Conservation (phyloP, 1,140 invertebrate species). For the Apis mellifera region DNA sequence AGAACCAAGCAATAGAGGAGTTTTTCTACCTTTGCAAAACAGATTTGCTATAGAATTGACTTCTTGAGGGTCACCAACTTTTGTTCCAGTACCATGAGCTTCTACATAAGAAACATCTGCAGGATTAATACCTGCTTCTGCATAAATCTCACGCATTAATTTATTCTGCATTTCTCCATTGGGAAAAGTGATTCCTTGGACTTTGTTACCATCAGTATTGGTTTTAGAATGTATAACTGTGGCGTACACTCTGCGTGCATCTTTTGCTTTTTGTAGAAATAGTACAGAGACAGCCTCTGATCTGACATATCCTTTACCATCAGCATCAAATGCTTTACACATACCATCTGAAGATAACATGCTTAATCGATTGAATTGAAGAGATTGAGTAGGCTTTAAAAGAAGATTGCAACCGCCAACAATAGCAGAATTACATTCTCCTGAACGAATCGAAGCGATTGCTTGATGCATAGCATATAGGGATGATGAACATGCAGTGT, state of each 20-base stretch:
- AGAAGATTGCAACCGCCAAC: constrained; percentile 93
- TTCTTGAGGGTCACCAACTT: constrained; percentile 97
- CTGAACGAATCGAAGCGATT: constrained; percentile 89
- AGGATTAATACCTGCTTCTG: constrained; percentile 91
- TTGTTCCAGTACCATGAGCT: constrained; percentile 98
- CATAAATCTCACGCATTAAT: constrained; percentile 93
- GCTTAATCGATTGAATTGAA: constrained; percentile 95
- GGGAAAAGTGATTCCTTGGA: constrained; percentile 95
- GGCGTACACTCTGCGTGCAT: constrained; percentile 92
- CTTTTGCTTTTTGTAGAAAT: constrained; percentile 89
- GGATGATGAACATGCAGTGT: constrained; percentile 98
- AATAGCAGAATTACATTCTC: constrained; percentile 95
- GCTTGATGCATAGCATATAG: constrained; percentile 95
- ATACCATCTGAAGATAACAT: constrained; percentile 95
- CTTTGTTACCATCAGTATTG: constrained; percentile 95
- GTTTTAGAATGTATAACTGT: constrained; percentile 92
- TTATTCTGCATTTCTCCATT: constrained; percentile 92
- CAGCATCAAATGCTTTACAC: constrained; percentile 96
- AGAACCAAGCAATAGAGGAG: constrained; percentile 94
- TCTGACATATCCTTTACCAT: constrained; percentile 95
- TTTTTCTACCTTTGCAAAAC: constrained; percentile 92
- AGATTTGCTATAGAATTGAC: constrained; percentile 95
- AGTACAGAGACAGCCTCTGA: constrained; percentile 93
- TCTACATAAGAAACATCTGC: constrained; percentile 93
- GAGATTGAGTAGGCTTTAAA: constrained; percentile 92